Evolutionary conservation across 2,113 vertebrate genomes (phyloP), one percentile per base, ranked within the genome.

Genomic region (Oryzias melastigma): DNA sequence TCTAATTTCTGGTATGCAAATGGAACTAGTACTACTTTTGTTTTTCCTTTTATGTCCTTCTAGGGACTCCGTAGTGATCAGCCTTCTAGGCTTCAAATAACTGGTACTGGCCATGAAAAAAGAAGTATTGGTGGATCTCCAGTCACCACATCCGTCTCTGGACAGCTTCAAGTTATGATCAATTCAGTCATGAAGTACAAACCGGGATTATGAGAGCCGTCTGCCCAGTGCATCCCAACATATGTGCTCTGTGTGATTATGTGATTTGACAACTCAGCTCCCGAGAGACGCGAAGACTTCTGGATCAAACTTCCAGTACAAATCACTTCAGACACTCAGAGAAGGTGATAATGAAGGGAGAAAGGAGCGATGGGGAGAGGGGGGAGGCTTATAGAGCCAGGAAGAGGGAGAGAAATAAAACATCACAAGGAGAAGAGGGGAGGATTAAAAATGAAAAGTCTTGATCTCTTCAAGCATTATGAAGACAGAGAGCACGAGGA

Each of bases 311-410:
- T 77, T 85, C 80, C 73, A 61, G 66, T 82, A 71, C 73, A 82
- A 86, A 87, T 83, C 65, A 71, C 68, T 84, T 74, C 58, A 78
- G 80, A 81, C 85, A 86, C 78, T 52, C 22, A 0, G 74, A 82
- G 76, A 64, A 79, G 82, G 87, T 84, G 85, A 88, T 86, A 86
- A 89, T 79, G 73, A 85, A 86, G 74, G 67, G 41, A 73, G 52
- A 65, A 51, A 19, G 60, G 44, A 56, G 56, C 29, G 56, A 52
- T 68, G 51, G 49, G 22, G 41, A 14, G 58, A 20, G 20, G 52
- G 48, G 52, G 29, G 16, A 56, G 24, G 20, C 55, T 74, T 53
- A 70, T 60, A 25, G 48, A 70, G 71, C 53, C 54, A 16, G 49
- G 67, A 24, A 50, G 52, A 4, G 14, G 64, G 53, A 52, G 52